A percentile compares a stretch with the other conserved stretches of the same genome.
These are phyloP conservation scores for Pipistrellus nathusii DNA, from an alignment of 2,797 vertebrate genomes.

Conservation along the genomic window DNA sequence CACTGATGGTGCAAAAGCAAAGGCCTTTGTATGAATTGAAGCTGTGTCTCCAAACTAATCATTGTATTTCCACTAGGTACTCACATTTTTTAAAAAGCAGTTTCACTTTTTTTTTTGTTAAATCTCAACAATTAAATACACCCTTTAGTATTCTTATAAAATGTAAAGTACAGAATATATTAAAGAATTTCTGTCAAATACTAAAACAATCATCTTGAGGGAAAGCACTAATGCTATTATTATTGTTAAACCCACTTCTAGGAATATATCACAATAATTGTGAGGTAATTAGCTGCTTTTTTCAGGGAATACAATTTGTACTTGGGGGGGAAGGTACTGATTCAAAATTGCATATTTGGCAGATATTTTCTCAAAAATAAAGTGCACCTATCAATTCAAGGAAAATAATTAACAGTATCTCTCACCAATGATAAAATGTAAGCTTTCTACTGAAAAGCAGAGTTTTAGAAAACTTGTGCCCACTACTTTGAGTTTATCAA, in stretches of 20 bases:
- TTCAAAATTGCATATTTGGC: background rate
- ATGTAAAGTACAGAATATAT: background rate
- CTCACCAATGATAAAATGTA: background rate
- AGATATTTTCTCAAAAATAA: background rate
- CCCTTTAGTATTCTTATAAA: background rate
- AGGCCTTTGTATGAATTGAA: background rate
- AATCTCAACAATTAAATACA: background rate
- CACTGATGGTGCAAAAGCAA: background rate
- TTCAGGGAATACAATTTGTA: background rate
- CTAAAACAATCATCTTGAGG: background rate
- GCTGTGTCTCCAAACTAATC: background rate
- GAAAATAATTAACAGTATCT: background rate
- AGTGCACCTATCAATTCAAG: background rate
- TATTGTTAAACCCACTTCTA: background rate
- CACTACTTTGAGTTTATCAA: background rate
- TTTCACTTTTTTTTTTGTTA: slow-evolving; percentile 6
- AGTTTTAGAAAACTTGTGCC: background rate
- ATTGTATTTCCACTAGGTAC: background rate
- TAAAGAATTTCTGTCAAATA: background rate
- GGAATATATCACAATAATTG: background rate
- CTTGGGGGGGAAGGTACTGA: background rate
- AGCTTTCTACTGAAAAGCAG: background rate
- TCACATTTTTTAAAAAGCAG: background rate
- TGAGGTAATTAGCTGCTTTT: background rate
- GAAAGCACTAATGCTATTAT: background rate